Evolutionary conservation across 1,140 invertebrate genomes (phyloP).

Genomic region (Leptoteleia sp.): DNA sequence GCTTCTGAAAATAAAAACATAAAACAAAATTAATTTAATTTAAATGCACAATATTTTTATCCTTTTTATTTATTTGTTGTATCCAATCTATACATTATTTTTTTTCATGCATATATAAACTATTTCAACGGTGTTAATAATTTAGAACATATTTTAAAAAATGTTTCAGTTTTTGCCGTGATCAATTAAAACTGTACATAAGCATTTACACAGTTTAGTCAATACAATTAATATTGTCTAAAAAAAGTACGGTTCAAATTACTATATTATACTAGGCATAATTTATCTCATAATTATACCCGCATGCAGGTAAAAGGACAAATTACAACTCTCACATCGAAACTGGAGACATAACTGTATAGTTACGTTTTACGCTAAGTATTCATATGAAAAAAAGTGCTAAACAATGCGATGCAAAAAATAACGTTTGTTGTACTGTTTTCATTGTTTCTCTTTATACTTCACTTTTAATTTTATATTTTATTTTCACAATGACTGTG

Average conservation of each 20-base stretch:
- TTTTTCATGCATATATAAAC: too few species aligned
- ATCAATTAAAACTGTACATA: constrained; percentile 2
- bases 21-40: too few species aligned
- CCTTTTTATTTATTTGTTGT: too few species aligned
- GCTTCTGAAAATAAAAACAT: constrained; percentile 69
- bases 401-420: constrained; percentile 29
- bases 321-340: constrained; percentile 36
- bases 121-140: too few species aligned
- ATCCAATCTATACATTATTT: too few species aligned
- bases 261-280: constrained; percentile 25
- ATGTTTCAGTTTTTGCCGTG: neutral
- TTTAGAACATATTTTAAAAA: too few species aligned
- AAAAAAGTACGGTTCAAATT: constrained; percentile 14
- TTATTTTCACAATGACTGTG: too few species aligned
- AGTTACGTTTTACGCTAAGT: constrained; percentile 17
- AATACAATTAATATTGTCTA: constrained; percentile 23
- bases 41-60: too few species aligned
- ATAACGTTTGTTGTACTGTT: constrained; percentile 17
- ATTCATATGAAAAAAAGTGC: constrained; percentile 24
- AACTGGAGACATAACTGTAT: constrained; percentile 45
- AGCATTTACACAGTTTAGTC: constrained; percentile 14
- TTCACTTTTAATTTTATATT: too few species aligned
- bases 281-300: constrained; percentile 49
- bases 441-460: constrained; percentile 29
- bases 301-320: constrained; percentile 33